Conservation (phyloP, 2,113 vertebrate species). For the Passer domesticus region DNA sequence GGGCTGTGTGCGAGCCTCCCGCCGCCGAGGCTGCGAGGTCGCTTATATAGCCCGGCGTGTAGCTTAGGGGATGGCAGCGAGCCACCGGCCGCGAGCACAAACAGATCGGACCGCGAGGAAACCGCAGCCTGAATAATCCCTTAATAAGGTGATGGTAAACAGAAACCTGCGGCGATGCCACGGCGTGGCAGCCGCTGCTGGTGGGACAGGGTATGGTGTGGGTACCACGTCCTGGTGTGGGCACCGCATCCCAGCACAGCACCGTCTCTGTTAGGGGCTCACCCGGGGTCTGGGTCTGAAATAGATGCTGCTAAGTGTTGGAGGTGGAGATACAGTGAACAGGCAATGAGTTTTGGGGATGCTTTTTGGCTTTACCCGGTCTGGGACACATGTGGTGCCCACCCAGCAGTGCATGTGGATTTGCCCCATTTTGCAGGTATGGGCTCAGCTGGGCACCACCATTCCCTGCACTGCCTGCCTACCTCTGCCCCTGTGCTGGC, state of each 20-base stretch:
- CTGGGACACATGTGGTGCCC: fast-evolving
- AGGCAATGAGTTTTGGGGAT: background rate
- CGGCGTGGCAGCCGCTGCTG: background rate
- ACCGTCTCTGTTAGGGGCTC: background rate
- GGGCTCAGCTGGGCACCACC: background rate
- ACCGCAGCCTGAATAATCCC: conserved; percentile 52
- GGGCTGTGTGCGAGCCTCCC: background rate
- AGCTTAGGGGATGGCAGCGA: conserved; percentile 71
- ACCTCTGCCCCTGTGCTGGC: background rate
- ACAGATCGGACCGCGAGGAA: conserved; percentile 69
- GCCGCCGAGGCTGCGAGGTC: background rate
- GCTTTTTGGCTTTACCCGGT: fast-evolving
- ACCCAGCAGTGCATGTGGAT: fast-evolving
- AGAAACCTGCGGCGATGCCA: background rate
- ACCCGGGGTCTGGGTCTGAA: background rate
- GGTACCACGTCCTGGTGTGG: background rate
- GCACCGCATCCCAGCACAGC: fast-evolving
- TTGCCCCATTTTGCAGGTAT: fast-evolving
- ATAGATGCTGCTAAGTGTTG: fast-evolving
- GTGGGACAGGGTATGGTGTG: background rate
- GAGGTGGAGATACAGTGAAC: fast-evolving
- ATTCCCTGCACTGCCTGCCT: fast-evolving
- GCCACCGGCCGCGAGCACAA: conserved; percentile 73
- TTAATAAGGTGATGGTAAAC: conserved; percentile 29
- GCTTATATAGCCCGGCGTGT: conserved; percentile 80